A percentile compares a stretch with the other conserved stretches of the same genome.
Conservation (phyloP, 2,113 vertebrate species). For the Myxocyprinus asiaticus region DNA sequence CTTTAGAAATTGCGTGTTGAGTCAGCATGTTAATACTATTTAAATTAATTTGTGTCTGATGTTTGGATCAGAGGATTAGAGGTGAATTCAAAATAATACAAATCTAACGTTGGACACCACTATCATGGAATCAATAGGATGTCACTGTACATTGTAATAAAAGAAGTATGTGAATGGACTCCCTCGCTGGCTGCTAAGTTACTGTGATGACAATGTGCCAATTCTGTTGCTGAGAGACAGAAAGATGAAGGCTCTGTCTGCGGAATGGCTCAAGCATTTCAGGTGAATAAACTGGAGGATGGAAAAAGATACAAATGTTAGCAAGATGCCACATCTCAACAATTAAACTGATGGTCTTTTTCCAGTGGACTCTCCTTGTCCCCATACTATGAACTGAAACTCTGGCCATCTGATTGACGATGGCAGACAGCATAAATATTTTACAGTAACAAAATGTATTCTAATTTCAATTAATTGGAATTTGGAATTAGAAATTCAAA, state of each 20-base stretch:
- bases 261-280: conserved; percentile 40
- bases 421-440: too few relatives aligned
- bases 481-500: too few relatives aligned
- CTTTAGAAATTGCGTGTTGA: background rate
- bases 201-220: conserved; percentile 16
- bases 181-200: conserved; percentile 30
- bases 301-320: conserved; percentile 6
- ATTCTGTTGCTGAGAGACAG: conserved; percentile 33
- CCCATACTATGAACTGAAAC: too few relatives aligned
- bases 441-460: too few relatives aligned
- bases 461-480: too few relatives aligned
- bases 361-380: too few relatives aligned
- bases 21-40: background rate
- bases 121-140: background rate
- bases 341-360: too few relatives aligned
- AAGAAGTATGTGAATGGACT: conserved; percentile 23
- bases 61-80: background rate
- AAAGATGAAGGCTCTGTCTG: conserved; percentile 7
- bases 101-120: background rate
- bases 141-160: background rate
- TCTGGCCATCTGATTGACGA: too few relatives aligned
- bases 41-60: background rate
- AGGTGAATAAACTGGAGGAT: conserved; percentile 74
- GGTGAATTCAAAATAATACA: background rate
- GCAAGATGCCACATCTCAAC: background rate